These are phyloP conservation scores for Etheostoma perlongum DNA, from an alignment of 2,797 vertebrate species.

Conservation along the genomic window DNA sequence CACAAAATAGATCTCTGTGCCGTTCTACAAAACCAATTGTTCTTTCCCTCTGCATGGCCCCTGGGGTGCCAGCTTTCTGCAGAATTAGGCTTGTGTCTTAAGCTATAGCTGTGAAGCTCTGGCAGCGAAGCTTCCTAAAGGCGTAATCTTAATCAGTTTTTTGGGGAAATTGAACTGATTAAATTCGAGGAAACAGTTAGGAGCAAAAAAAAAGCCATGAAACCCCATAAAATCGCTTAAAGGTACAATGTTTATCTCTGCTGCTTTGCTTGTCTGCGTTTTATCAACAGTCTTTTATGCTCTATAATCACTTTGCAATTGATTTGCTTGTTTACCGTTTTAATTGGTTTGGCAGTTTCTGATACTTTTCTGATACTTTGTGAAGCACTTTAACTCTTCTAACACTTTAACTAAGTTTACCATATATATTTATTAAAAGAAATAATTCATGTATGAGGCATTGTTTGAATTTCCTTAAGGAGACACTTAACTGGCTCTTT, in stretches of 20 bases:
- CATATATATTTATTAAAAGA: conserved; percentile 11
- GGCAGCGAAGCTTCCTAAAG: conserved; percentile 18
- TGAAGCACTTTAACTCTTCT: conserved; percentile 46
- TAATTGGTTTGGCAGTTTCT: conserved; percentile 56
- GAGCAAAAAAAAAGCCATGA: neutral
- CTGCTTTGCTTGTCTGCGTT: conserved; percentile 53
- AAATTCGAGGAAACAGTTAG: conserved; percentile 17
- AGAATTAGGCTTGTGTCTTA: conserved; percentile 38
- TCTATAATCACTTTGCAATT: conserved; percentile 63
- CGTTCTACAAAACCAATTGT: neutral
- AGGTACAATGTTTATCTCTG: conserved; percentile 43
- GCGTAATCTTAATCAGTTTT: conserved; percentile 45
- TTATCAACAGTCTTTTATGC: conserved; percentile 64
- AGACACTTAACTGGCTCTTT: neutral
- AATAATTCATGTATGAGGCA: neutral
- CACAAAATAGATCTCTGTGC: conserved; percentile 3
- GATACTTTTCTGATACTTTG: conserved; percentile 19
- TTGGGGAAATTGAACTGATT: conserved; percentile 35
- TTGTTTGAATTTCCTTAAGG: neutral
- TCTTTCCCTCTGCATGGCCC: neutral
- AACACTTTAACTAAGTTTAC: conserved; percentile 20
- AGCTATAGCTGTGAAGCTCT: conserved; percentile 24
- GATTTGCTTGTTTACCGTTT: conserved; percentile 58
- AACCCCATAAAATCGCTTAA: conserved; percentile 34
- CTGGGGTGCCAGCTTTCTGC: neutral